Percentiles rank a stretch among this genome's conserved stretches.
Conservation (phyloP, 2,113 vertebrate species). For the Scytalopus superciliaris region DNA sequence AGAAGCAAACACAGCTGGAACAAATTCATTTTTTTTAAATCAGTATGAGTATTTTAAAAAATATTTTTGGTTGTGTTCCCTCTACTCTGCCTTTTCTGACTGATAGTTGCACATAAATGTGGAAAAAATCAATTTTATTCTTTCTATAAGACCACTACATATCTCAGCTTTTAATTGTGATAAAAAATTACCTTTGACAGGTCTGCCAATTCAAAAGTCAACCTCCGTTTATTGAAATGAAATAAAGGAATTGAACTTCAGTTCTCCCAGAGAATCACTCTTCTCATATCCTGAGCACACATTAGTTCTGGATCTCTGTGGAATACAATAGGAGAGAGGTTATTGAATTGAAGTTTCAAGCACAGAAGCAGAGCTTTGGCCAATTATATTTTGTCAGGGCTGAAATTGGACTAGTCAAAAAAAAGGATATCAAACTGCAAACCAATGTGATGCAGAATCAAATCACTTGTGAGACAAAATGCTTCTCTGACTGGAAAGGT, state of each 20-base stretch:
- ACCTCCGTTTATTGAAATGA: slow-evolving; percentile 43
- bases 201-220: slow-evolving; percentile 42
- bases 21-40: not conserved
- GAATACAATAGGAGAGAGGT: slow-evolving; percentile 53
- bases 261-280: slow-evolving; percentile 28
- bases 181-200: slow-evolving; percentile 38
- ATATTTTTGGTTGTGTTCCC: not conserved
- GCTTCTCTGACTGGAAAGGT: slow-evolving; percentile 9
- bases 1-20: slow-evolving; percentile 24
- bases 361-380: slow-evolving; percentile 20
- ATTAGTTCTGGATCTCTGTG: slow-evolving; percentile 52
- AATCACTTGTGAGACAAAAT: slow-evolving; percentile 23
- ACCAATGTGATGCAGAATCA: not conserved
- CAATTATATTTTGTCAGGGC: slow-evolving; percentile 44
- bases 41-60: not conserved
- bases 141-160: not conserved
- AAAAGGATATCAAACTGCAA: not conserved
- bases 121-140: not conserved
- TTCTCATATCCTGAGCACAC: slow-evolving; percentile 43
- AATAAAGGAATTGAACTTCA: slow-evolving; percentile 57
- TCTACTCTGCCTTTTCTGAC: not conserved
- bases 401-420: slow-evolving; percentile 43
- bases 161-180: slow-evolving; percentile 43
- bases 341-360: slow-evolving; percentile 63
- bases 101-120: not conserved